Conservation (phyloP, 2,797 vertebrate genomes). For the Cynopterus sphinx region DNA sequence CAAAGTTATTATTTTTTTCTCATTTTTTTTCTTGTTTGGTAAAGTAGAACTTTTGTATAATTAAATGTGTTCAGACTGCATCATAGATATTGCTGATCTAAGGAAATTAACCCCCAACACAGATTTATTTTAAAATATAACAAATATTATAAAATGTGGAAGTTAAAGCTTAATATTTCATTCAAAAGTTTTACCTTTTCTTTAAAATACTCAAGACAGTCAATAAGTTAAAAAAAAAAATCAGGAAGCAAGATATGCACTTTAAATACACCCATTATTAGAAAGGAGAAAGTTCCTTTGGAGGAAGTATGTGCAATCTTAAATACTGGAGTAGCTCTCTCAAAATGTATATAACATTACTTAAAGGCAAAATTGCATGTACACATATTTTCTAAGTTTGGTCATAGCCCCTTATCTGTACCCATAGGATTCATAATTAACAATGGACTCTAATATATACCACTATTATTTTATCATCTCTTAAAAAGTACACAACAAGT, state of each 20-base stretch:
- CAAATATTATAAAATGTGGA: constrained; percentile 1
- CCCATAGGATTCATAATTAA: neutral
- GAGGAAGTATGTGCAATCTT: neutral
- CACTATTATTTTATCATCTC: neutral
- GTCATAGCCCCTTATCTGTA: neutral
- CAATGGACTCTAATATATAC: neutral
- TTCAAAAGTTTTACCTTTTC: neutral
- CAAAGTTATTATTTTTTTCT: neutral
- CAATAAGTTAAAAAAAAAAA: neutral
- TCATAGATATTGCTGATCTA: neutral
- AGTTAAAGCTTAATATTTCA: neutral
- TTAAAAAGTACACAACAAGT: neutral
- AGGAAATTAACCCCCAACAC: constrained; percentile 39
- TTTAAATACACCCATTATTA: neutral
- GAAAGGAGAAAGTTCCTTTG: neutral
- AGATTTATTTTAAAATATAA: neutral
- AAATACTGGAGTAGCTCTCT: neutral
- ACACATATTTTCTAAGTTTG: neutral
- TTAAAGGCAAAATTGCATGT: neutral
- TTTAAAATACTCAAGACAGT: neutral
- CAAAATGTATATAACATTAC: neutral
- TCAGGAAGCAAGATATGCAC: neutral
- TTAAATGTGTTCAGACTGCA: neutral
- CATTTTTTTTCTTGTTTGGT: neutral
- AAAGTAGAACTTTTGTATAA: neutral